Percentiles rank a stretch among this genome's conserved stretches.
Evolutionary conservation across 2,797 vertebrate genomes (phyloP).

Genomic region (Dendrocincla tyrannina): DNA sequence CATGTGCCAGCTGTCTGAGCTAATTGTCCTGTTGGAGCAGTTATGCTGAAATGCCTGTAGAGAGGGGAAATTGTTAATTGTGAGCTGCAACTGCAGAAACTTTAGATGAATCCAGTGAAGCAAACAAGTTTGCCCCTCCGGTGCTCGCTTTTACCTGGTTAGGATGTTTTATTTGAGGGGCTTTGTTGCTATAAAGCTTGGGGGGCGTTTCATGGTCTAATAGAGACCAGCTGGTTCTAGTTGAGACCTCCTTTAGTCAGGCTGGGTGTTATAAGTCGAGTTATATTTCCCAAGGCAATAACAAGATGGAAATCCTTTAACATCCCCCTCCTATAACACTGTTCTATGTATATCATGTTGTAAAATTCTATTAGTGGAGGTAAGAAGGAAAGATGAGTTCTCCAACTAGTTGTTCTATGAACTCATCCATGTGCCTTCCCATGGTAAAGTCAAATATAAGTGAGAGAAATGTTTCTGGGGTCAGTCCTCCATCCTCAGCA

Average conservation of each 20-base stretch:
- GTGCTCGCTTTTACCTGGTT: neutral
- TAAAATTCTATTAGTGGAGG: neutral
- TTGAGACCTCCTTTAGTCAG: neutral
- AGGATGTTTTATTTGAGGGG: neutral
- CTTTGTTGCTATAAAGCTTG: neutral
- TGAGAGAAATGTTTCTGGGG: neutral
- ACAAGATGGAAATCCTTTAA: neutral
- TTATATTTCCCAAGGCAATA: neutral
- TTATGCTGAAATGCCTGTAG: neutral
- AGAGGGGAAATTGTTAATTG: neutral
- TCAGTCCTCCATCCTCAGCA: neutral
- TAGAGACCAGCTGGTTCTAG: neutral
- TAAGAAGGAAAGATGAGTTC: neutral
- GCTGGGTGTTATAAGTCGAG: neutral
- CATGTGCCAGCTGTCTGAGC: neutral
- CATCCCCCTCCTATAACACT: neutral
- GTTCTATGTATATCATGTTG: too few relatives aligned
- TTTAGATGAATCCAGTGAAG: neutral
- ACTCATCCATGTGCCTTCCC: neutral
- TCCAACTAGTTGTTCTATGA: neutral
- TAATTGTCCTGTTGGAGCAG: neutral
- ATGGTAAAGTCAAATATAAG: neutral
- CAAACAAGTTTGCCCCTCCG: neutral
- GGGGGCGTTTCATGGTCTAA: neutral
- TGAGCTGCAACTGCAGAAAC: neutral